Evolutionary conservation across 2,888 invertebrate genomes (phyloP).

Genomic region (Tuberolachnus salignus): DNA sequence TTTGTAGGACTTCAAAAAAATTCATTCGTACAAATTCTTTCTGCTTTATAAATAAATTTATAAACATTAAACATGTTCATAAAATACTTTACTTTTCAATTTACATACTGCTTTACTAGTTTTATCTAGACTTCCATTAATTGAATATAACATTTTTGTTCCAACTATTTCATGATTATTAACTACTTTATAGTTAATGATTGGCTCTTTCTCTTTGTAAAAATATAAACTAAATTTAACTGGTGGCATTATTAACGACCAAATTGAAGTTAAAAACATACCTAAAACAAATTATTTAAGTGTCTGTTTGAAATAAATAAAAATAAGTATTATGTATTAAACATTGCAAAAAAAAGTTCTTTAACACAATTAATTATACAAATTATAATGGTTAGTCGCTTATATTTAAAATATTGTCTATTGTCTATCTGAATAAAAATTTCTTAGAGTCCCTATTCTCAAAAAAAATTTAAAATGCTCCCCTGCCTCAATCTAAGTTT

Average conservation of each 20-base stretch:
- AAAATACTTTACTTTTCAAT: not conserved
- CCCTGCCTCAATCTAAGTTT: too few relatives aligned
- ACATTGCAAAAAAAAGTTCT: not conserved
- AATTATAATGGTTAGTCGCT: not conserved
- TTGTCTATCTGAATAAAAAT: too few relatives aligned
- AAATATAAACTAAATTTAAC: slow-evolving; percentile 63
- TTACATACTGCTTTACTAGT: not conserved
- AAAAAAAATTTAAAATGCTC: too few relatives aligned
- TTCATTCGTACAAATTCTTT: slow-evolving; percentile 9
- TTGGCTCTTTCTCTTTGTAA: slow-evolving; percentile 58
- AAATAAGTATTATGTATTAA: not conserved
- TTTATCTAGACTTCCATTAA: not conserved
- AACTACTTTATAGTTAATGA: not conserved
- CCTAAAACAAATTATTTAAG: slow-evolving; percentile 65
- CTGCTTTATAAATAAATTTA: not conserved
- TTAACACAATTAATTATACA: not conserved
- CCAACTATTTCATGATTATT: slow-evolving; percentile 2
- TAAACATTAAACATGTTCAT: not conserved
- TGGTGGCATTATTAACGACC: slow-evolving; percentile 72
- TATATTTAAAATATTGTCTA: too few relatives aligned
- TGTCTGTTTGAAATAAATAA: not conserved
- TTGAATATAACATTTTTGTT: not conserved
- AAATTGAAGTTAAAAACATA: slow-evolving; percentile 73
- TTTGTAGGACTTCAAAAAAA: slow-evolving; percentile 26
- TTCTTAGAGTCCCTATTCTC: too few relatives aligned